Base-by-base conservation (phyloP, 1,140 invertebrate genomes). In the Melanaphis sacchari region DNA sequence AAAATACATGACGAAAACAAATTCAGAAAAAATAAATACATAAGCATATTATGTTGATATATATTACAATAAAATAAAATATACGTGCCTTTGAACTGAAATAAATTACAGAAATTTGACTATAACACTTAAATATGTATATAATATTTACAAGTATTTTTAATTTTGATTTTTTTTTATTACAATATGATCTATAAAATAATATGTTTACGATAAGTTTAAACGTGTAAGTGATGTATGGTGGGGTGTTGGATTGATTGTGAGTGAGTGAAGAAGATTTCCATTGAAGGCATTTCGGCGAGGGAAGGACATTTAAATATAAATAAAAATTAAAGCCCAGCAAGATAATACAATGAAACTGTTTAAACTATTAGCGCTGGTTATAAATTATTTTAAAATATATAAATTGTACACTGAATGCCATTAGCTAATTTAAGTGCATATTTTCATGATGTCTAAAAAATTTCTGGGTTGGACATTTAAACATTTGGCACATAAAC, bases 401-500 rank as follows among this genome's bases (percentile, higher is more conserved):
- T 66, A 66, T 66, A 66, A 66, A 66, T 66, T 66, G 59, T 66
- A 66, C 5, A n/a, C 31, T 66, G 59, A 66, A 66, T 66, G 31
- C 59, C 59, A 66, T 66, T 66, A 66, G 59, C 59, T 66, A 66
- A 66, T 66, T 66, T 66, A n/a, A 66, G 59, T 66, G 59, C 59
- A 22, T 66, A 66, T 66, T 66, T 66, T 84, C 38, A 84, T 84
- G 38, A 41, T 84, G 22, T 31, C 40, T 43, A 11, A 8, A 21
- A 43, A 36, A 87, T 87, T 38, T 89, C n/a, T 52, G 87, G n/a
- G 36, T 36, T 9, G 46, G 46, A 89, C 87, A 46, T 49, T 52
- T 52, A 52, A 89, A 52, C 36, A 89, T 52, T 89, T 89, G 87
- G 87, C 87, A 52, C 87, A n/a, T n/a, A 38, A 36, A 89, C 87